A percentile compares a stretch with the other conserved stretches of the same genome.
phyloP scores from a whole-genome alignment of 2,888 invertebrate genomes.

The Abscondita cerata region DNA sequence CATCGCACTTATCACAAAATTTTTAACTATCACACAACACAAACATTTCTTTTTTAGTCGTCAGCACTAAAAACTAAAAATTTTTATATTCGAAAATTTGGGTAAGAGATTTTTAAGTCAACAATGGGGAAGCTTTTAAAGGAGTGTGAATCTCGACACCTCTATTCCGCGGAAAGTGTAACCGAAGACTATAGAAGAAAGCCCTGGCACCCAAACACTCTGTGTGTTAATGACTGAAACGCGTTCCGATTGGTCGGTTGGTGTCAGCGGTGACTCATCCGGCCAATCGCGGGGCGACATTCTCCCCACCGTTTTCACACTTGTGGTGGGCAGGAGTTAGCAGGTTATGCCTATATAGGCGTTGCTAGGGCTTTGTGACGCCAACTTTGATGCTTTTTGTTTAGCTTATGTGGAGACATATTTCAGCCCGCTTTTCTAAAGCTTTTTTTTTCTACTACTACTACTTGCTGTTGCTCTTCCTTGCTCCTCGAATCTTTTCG shows the following conservation, averaged over 20 bases:
- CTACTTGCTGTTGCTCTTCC: constrained; percentile 19
- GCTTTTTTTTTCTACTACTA: constrained; percentile 21
- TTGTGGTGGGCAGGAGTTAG: constrained; percentile 57
- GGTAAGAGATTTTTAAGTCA: no score
- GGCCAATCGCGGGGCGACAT: constrained; percentile 58
- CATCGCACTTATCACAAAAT: no score
- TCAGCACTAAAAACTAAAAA: no score
- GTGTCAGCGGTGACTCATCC: constrained; percentile 54
- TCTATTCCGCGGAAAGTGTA: constrained; percentile 56
- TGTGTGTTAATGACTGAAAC: constrained; percentile 60
- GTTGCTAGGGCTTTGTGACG: constrained; percentile 56
- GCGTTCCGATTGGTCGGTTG: constrained; percentile 55
- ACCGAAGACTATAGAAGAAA: constrained; percentile 57
- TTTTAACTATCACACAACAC: no score
- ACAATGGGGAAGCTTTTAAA: constrained; percentile 32
- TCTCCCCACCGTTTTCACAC: constrained; percentile 59
- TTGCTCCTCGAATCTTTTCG: constrained; percentile 15
- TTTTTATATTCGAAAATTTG: no score
- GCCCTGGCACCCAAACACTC: constrained; percentile 54
- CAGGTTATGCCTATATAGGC: constrained; percentile 58
- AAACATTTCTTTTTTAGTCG: no score
- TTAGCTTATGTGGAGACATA: constrained; percentile 39
- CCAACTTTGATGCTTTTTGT: constrained; percentile 41
- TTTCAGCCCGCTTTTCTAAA: constrained; percentile 27
- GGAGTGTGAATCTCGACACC: constrained; percentile 57